These are phyloP conservation scores for Poeciliopsis presidionis DNA, from an alignment of 2,797 vertebrate genomes.

Conservation along the genomic window DNA sequence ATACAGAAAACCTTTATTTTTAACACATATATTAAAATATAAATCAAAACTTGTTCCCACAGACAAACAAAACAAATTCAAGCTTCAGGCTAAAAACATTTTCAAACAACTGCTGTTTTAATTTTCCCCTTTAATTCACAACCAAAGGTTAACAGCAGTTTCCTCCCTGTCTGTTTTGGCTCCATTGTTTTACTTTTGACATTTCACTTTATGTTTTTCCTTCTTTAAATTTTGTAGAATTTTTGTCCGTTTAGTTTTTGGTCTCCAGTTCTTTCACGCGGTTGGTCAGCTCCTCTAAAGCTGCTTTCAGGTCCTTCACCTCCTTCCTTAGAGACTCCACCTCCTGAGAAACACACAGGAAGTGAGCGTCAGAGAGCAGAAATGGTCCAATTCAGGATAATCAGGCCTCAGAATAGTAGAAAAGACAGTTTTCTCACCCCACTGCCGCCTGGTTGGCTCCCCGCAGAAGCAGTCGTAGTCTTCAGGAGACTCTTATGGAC, in stretches of 20 bases:
- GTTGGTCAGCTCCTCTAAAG: slow-evolving; percentile 74
- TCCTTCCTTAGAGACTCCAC: slow-evolving; percentile 77
- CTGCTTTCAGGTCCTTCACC: slow-evolving; percentile 75
- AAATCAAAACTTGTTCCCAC: slow-evolving; percentile 34
- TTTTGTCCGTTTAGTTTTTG: slow-evolving; percentile 62
- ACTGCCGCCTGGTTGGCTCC: slow-evolving; percentile 26
- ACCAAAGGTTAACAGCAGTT: slow-evolving; percentile 16
- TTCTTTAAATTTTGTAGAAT: background rate
- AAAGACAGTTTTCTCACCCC: slow-evolving; percentile 55
- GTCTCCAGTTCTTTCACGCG: slow-evolving; percentile 78
- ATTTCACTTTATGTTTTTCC: slow-evolving; percentile 13
- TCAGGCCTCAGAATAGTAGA: background rate
- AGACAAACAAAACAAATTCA: slow-evolving; percentile 64
- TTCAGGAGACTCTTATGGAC: slow-evolving; percentile 83
- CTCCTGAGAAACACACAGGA: slow-evolving; percentile 61
- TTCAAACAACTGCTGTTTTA: slow-evolving; percentile 4
- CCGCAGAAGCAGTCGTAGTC: slow-evolving; percentile 53
- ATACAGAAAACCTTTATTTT: slow-evolving; percentile 75
- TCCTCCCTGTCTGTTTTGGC: background rate
- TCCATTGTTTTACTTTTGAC: slow-evolving; percentile 1
- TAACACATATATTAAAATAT: slow-evolving; percentile 77
- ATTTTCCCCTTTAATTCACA: slow-evolving; percentile 51
- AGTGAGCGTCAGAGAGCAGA: background rate
- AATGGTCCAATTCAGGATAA: background rate
- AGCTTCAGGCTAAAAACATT: slow-evolving; percentile 39